Conservation (phyloP, 1,140 invertebrate genomes). For the Brachionus asplanchnoidis region DNA sequence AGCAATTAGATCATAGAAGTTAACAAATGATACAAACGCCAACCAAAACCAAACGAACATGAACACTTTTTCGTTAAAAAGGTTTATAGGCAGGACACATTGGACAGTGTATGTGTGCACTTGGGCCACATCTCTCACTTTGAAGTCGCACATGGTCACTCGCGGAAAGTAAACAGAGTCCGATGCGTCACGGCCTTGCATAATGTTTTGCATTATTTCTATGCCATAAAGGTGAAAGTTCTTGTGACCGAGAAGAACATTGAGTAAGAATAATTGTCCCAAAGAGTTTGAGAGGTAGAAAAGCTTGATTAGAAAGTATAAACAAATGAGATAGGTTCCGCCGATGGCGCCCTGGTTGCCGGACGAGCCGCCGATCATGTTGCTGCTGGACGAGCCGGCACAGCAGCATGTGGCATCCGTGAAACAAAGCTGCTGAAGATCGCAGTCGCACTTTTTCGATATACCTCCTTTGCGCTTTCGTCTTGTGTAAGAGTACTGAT, state of each 20-base stretch:
- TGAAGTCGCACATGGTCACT: conserved; percentile 53
- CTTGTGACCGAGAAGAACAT: conserved; percentile 49
- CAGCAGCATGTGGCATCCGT: conserved; percentile 17
- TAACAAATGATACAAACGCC: conserved; percentile 47
- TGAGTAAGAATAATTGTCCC: conserved; percentile 54
- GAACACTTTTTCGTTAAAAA: conserved; percentile 54
- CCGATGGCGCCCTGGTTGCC: conserved; percentile 39
- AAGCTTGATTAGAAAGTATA: conserved; percentile 55
- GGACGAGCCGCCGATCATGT: conserved; percentile 21
- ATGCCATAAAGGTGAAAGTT: conserved; percentile 42
- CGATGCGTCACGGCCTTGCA: conserved; percentile 44
- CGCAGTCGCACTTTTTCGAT: conserved; percentile 7
- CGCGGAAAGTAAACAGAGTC: conserved; percentile 50
- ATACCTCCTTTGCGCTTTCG: conserved; percentile 17
- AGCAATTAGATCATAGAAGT: conserved; percentile 49
- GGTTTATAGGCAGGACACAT: conserved; percentile 46
- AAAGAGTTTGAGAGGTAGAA: conserved; percentile 54
- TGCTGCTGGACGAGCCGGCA: conserved; percentile 24
- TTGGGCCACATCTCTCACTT: conserved; percentile 45
- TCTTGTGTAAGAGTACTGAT: conserved; percentile 41
- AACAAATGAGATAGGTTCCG: conserved; percentile 51
- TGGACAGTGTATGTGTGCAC: conserved; percentile 36
- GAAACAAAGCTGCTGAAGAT: conserved; percentile 11
- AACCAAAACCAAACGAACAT: conserved; percentile 53
- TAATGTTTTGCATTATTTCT: conserved; percentile 42